Percentiles rank a stretch among this genome's conserved stretches.
Conservation (phyloP, 2,888 invertebrate genomes). For the Glyphotaelius pellucidus region DNA sequence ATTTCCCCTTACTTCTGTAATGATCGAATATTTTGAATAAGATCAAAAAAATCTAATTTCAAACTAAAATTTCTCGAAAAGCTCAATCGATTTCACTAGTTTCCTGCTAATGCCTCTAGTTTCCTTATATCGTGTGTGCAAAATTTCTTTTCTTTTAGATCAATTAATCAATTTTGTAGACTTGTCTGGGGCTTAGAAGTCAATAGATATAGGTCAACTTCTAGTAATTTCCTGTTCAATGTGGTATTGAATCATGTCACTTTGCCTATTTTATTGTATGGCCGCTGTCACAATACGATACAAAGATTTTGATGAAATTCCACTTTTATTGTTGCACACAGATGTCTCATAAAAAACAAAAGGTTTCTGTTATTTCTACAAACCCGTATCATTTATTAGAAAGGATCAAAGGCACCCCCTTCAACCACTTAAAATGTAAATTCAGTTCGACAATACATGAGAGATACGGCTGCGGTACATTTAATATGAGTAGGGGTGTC, state of each 20-base stretch:
- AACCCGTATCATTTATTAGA: constrained; percentile 22
- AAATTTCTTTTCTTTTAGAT: too few relatives aligned
- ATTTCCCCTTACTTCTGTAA: too few relatives aligned
- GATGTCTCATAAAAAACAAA: constrained; percentile 6
- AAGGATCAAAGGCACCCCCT: constrained; percentile 9
- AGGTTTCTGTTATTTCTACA: constrained; percentile 8
- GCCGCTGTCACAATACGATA: background rate
- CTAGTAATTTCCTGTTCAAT: background rate
- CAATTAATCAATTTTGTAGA: too few relatives aligned
- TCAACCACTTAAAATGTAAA: constrained; percentile 47
- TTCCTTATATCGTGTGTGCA: too few relatives aligned
- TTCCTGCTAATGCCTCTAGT: too few relatives aligned
- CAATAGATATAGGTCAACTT: background rate
- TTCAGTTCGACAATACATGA: constrained; percentile 45
- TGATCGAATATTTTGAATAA: too few relatives aligned
- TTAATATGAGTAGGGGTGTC: constrained; percentile 41
- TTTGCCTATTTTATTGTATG: background rate
- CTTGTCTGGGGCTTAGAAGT: too few relatives aligned
- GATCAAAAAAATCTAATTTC: too few relatives aligned
- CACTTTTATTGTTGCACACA: background rate
- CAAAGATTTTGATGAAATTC: background rate
- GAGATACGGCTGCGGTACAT: constrained; percentile 45
- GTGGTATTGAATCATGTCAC: background rate
- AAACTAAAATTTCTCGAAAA: too few relatives aligned
- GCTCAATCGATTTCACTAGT: too few relatives aligned